phyloP scores from a whole-genome alignment of 2,113 vertebrate genomes.

The Saiga tatarica region DNA sequence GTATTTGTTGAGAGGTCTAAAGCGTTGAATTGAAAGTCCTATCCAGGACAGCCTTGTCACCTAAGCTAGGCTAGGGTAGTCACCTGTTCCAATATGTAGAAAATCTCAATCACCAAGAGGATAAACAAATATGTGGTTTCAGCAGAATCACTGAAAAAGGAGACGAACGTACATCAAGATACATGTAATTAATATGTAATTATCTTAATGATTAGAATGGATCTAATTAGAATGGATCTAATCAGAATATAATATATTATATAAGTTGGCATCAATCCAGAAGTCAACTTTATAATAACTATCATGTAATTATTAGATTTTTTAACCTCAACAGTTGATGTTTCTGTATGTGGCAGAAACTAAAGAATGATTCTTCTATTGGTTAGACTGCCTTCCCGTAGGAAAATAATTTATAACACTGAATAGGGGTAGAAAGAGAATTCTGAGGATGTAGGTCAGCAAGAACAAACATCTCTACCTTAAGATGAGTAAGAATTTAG shows the following conservation, averaged over 20 bases:
- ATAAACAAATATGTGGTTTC: background rate
- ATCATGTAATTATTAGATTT: background rate
- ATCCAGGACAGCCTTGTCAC: background rate
- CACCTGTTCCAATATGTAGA: background rate
- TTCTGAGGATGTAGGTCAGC: background rate
- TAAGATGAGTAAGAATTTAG: background rate
- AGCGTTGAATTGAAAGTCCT: background rate
- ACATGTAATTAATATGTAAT: constrained; percentile 1
- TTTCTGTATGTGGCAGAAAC: background rate
- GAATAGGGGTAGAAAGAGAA: background rate
- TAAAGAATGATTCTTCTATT: background rate
- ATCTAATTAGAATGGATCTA: background rate
- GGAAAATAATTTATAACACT: background rate
- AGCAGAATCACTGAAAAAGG: background rate
- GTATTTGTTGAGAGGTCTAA: background rate
- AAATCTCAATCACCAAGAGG: background rate
- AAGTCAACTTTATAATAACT: background rate
- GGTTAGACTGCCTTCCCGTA: background rate
- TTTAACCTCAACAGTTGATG: background rate
- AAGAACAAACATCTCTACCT: background rate
- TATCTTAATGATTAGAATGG: background rate
- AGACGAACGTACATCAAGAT: background rate
- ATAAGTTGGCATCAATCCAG: background rate
- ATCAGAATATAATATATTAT: background rate
- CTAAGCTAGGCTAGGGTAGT: too few species aligned